Evolutionary conservation across 2,888 invertebrate species (phyloP).

Genomic region (Stenotaenia linearis): DNA sequence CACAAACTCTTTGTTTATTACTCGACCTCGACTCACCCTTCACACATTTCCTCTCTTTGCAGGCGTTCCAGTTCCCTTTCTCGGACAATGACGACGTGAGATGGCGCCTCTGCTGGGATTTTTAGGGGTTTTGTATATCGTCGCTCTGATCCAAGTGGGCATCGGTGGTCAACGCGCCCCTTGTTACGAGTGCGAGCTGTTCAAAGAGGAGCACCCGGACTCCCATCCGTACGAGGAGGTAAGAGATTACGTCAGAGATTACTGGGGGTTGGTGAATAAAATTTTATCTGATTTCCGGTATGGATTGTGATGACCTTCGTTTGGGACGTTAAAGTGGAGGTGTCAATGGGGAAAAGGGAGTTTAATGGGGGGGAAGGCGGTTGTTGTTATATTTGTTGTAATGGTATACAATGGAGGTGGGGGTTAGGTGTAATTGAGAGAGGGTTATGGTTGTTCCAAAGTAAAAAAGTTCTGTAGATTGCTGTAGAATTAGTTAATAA

Average conservation of each 20-base stretch:
- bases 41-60: neutral
- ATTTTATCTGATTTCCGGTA: neutral
- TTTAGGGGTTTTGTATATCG: slow-evolving; percentile 4
- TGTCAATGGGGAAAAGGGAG: too few relatives aligned
- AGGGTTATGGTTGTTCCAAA: too few relatives aligned
- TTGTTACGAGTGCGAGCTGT: slow-evolving; percentile 41
- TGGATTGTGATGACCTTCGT: neutral
- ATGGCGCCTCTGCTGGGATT: neutral
- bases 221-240: slow-evolving; percentile 41
- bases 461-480: too few relatives aligned
- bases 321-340: neutral
- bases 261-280: neutral
- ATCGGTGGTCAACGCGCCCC: slow-evolving; percentile 40
- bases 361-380: too few relatives aligned
- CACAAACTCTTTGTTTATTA: neutral
- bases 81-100: neutral
- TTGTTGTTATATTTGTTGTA: too few relatives aligned
- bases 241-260: slow-evolving; percentile 18
- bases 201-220: slow-evolving; percentile 40
- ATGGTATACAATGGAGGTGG: too few relatives aligned
- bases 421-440: too few relatives aligned
- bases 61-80: neutral
- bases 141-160: neutral
- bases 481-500: too few relatives aligned
- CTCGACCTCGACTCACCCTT: neutral